Percentiles rank a stretch among this genome's conserved stretches.
Evolutionary conservation across 2,113 vertebrate genomes (phyloP).

Genomic region (Seriola quinqueradiata): DNA sequence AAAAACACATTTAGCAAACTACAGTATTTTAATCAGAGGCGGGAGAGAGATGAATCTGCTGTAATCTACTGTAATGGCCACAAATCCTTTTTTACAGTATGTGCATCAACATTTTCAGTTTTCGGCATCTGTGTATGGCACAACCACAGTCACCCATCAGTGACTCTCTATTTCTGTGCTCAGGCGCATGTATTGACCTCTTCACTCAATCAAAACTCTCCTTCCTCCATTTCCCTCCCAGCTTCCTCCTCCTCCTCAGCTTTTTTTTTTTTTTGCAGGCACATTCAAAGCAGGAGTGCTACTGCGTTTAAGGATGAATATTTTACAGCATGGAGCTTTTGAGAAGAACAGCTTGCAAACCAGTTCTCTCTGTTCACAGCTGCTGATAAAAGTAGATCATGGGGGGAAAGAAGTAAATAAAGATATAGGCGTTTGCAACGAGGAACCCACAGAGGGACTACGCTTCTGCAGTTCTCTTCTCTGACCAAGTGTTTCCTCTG

Average conservation of each 20-base stretch:
- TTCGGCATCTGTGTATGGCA: not conserved
- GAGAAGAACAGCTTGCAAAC: conserved; percentile 26
- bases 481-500: conserved; percentile 6
- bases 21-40: not conserved
- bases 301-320: conserved; percentile 40
- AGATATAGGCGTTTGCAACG: conserved; percentile 4
- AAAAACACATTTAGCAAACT: not conserved
- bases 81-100: not conserved
- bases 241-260: conserved; percentile 46
- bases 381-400: conserved; percentile 33
- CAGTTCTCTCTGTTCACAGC: not conserved
- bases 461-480: not conserved
- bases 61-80: not conserved
- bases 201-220: conserved; percentile 47
- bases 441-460: not conserved
- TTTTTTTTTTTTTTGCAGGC: conserved; percentile 24
- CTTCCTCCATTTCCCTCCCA: not conserved
- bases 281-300: conserved; percentile 35
- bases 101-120: conserved; percentile 18
- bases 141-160: conserved; percentile 20
- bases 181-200: conserved; percentile 47
- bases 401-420: conserved; percentile 17
- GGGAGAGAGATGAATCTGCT: not conserved
- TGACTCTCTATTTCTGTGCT: conserved; percentile 47
- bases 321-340: conserved; percentile 34